A percentile compares a stretch with the other conserved stretches of the same genome.
Evolutionary conservation across 2,797 vertebrate genomes (phyloP).

Genomic region (Helarctos malayanus): DNA sequence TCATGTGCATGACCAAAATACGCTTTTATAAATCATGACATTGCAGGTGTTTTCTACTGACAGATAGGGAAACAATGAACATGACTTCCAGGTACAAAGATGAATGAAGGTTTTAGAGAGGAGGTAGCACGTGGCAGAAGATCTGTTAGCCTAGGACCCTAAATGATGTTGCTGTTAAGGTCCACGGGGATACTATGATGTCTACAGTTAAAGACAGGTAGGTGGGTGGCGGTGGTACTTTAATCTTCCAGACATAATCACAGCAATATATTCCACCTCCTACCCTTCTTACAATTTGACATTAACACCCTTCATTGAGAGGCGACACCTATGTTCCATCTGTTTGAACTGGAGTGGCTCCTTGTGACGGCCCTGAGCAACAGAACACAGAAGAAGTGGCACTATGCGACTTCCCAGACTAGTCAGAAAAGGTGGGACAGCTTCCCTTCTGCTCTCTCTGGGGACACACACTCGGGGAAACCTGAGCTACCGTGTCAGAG

Average conservation of each 20-base stretch:
- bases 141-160: background rate
- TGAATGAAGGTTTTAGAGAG: background rate
- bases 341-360: background rate
- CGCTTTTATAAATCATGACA: background rate
- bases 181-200: background rate
- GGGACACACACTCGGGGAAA: background rate
- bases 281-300: background rate
- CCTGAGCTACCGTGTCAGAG: background rate
- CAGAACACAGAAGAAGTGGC: background rate
- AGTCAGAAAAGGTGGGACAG: background rate
- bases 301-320: background rate
- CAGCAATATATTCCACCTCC: background rate
- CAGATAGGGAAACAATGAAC: background rate
- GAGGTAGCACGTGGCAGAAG: background rate
- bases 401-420: accelerated
- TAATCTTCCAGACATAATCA: background rate
- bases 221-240: background rate
- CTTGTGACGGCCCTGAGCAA: background rate
- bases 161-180: background rate
- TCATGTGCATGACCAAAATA: background rate
- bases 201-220: background rate
- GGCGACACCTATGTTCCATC: background rate
- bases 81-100: background rate
- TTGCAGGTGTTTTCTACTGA: background rate
- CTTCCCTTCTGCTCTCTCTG: too few relatives aligned